Base-by-base conservation (phyloP, 2,888 invertebrate genomes). In the Hypsopygia costalis region DNA sequence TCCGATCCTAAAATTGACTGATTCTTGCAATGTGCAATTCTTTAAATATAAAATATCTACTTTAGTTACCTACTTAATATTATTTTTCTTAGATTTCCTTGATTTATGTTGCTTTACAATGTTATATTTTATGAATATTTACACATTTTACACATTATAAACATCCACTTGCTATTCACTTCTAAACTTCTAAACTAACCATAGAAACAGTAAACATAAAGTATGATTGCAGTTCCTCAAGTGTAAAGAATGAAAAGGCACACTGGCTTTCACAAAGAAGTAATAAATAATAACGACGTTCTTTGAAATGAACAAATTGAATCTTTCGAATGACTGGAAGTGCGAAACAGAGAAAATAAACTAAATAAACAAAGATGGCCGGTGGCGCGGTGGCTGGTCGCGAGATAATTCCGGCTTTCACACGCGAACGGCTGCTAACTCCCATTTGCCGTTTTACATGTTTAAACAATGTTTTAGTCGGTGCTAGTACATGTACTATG, bases 371-470 rank as follows among this genome's bases (percentile, higher is more conserved):
- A 37, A 36, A 36, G 40, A 47, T 47, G 48, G 42, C 34, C 44
- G 37, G 45, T 42, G 43, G 46, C 34, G 27, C 12, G 6, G 1
- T 31, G n/a, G 28, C 27, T 20, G 39, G 36, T 35, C 30, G 28
- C 31, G 34, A 41, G 46, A 47, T 45, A 51, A 43, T 47, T 42
- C 48, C 43, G 42, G 55, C 62, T 65, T 68, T 72, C 62, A 65
- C 71, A 69, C 62, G 63, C 62, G 57, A 59, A 52, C 16, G 16
- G 52, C 51, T 40, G 52, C 51, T 49, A 57, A 58, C 51, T 55
- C 45, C 41, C 49, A 51, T 58, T 60, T 54, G 58, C 50, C 47
- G 51, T 54, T 65, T 59, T 59, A 50, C 61, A 64, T 56, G 62
- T 63, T 58, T 40, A 46, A 41, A 46, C 55, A 55, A 55, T 50